These are phyloP conservation scores for Caerostris extrusa DNA, from an alignment of 1,140 invertebrate species.

Conservation along the genomic window DNA sequence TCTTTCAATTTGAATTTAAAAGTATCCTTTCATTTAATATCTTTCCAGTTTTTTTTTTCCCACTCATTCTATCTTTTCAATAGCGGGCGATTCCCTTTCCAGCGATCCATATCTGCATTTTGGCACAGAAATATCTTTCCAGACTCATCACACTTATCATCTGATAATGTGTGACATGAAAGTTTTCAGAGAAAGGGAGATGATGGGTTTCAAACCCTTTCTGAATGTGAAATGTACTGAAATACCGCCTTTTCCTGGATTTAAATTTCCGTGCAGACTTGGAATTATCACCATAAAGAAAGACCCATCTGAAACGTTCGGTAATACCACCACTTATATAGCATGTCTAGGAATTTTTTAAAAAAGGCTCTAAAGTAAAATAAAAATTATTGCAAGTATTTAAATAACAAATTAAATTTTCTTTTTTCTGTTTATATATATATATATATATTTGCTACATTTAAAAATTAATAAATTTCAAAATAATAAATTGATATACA, in stretches of 20 bases:
- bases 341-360: too few relatives aligned
- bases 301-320: not conserved
- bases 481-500: too few relatives aligned
- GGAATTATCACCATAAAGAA: not conserved
- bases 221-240: not conserved
- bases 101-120: constrained; percentile 19
- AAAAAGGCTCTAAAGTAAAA: too few relatives aligned
- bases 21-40: constrained; percentile 66
- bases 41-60: not conserved
- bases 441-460: too few relatives aligned
- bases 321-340: not conserved
- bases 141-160: constrained; percentile 61
- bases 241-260: not conserved
- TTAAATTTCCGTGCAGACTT: not conserved
- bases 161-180: constrained; percentile 5
- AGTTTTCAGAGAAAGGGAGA: not conserved
- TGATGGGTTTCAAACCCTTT: not conserved
- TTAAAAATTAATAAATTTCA: too few relatives aligned
- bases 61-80: constrained; percentile 18
- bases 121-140: constrained; percentile 38
- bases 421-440: too few relatives aligned
- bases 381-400: too few relatives aligned
- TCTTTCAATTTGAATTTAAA: constrained; percentile 72
- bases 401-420: too few relatives aligned
- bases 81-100: constrained; percentile 15